Percentiles rank a stretch among this genome's conserved stretches.
These are phyloP conservation scores for Drosophila neonasuta DNA, from an alignment of 2,888 invertebrate species.

Conservation along the genomic window DNA sequence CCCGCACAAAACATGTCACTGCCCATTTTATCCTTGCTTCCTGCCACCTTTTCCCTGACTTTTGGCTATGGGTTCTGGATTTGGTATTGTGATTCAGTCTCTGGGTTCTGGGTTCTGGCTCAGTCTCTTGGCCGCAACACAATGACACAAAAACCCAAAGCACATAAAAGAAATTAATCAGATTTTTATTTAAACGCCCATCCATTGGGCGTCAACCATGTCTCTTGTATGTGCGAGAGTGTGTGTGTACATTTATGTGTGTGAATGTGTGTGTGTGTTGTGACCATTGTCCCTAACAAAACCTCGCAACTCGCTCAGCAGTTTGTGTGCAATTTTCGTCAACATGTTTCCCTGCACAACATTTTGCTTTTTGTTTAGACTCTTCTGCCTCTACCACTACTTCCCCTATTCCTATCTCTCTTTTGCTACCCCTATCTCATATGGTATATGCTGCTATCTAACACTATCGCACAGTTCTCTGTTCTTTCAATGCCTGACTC, in stretches of 20 bases:
- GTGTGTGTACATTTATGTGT: constrained; percentile 14
- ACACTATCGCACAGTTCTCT: constrained; percentile 38
- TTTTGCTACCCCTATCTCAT: neutral
- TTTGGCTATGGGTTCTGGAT: constrained; percentile 21
- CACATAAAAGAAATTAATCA: constrained; percentile 77
- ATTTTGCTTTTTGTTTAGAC: constrained; percentile 40
- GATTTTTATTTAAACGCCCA: constrained; percentile 78
- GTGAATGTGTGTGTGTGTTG: constrained; percentile 23
- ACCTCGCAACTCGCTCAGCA: constrained; percentile 57
- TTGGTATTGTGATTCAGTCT: constrained; percentile 22
- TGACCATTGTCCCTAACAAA: constrained; percentile 68
- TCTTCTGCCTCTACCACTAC: neutral
- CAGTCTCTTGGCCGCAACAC: constrained; percentile 52
- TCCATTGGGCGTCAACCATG: constrained; percentile 55
- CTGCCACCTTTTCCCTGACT: constrained; percentile 62
- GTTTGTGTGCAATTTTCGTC: constrained; percentile 74
- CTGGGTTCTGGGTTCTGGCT: constrained; percentile 19
- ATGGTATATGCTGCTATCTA: constrained; percentile 11
- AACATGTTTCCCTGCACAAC: constrained; percentile 65
- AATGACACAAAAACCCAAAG: constrained; percentile 72
- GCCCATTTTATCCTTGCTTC: constrained; percentile 68
- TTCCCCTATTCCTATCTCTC: constrained; percentile 1
- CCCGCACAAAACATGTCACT: constrained; percentile 73
- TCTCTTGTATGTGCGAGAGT: constrained; percentile 7
- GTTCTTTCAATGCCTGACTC: constrained; percentile 8